A percentile compares a stretch with the other conserved stretches of the same genome.
Conservation (phyloP, 2,888 invertebrate genomes). For the Bedellia somnulentella region DNA sequence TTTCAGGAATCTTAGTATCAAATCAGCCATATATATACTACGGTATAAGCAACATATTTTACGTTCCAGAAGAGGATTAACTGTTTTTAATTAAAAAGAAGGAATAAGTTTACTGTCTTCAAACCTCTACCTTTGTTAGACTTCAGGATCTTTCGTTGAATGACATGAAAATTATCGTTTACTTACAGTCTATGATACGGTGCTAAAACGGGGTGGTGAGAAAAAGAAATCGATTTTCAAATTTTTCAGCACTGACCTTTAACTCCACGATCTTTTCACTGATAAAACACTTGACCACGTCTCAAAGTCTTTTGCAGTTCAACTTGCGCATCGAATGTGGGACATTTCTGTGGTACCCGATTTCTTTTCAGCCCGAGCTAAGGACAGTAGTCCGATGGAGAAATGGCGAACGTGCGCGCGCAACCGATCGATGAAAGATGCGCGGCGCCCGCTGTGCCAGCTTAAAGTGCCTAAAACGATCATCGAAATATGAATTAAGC, state of each 20-base stretch:
- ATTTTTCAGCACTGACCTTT: conserved; percentile 12
- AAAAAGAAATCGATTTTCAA: conserved; percentile 2
- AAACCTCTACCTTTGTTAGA: too few species aligned
- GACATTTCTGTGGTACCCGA: conserved; percentile 50
- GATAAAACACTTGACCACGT: not conserved
- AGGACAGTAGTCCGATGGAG: conserved; percentile 29
- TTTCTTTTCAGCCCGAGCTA: conserved; percentile 32
- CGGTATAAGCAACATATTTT: too few species aligned
- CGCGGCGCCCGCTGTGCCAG: conserved; percentile 24
- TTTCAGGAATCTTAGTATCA: too few species aligned
- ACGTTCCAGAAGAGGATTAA: too few species aligned
- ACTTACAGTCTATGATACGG: not conserved
- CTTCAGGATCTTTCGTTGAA: not conserved
- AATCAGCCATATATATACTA: too few species aligned
- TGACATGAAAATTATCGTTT: too few species aligned
- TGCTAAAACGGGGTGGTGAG: not conserved
- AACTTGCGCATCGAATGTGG: conserved; percentile 12
- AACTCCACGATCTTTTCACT: conserved; percentile 1
- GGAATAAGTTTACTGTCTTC: too few species aligned
- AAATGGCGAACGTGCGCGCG: conserved; percentile 50
- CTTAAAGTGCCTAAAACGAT: too few species aligned
- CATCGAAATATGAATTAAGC: too few species aligned
- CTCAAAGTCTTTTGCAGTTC: not conserved
- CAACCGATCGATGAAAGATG: conserved; percentile 51
- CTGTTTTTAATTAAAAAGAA: too few species aligned